These are phyloP conservation scores for Holacanthus passer DNA, from an alignment of 2,113 vertebrate species.

Conservation along the genomic window DNA sequence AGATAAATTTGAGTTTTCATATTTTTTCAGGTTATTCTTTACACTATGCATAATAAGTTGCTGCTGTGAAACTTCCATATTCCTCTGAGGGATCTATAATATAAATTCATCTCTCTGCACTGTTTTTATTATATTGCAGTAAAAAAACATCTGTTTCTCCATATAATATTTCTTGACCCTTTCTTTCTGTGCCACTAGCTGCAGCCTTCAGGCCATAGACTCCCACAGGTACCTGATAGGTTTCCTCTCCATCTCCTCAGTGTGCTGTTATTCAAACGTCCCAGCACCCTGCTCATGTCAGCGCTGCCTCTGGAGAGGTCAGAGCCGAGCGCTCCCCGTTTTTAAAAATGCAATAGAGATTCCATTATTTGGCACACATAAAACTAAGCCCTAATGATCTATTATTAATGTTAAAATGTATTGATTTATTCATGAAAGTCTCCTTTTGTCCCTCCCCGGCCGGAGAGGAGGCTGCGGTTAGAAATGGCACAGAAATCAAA, in stretches of 20 bases:
- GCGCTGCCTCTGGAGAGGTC: constrained; percentile 63
- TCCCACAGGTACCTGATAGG: constrained; percentile 13
- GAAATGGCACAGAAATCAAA: constrained; percentile 38
- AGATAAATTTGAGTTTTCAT: neutral
- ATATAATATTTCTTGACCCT: neutral
- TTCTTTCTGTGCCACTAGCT: neutral
- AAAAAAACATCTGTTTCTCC: neutral
- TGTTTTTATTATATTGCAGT: neutral
- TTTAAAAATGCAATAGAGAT: constrained; percentile 79
- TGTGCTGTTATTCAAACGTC: constrained; percentile 52
- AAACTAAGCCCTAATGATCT: constrained; percentile 74
- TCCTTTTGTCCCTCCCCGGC: constrained; percentile 67
- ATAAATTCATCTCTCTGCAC: constrained; percentile 4
- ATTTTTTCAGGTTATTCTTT: no score
- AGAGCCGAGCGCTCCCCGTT: constrained; percentile 49
- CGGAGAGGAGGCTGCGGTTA: constrained; percentile 24
- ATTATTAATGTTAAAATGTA: constrained; percentile 81
- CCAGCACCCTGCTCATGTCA: constrained; percentile 55
- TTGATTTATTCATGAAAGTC: constrained; percentile 79
- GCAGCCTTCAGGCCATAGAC: neutral
- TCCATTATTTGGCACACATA: constrained; percentile 77
- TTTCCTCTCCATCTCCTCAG: constrained; percentile 28
- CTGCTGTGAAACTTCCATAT: neutral
- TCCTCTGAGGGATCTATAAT: neutral
- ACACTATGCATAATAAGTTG: neutral